Evolutionary conservation across 2,888 invertebrate species (phyloP).

Genomic region (Agrilus mali): DNA sequence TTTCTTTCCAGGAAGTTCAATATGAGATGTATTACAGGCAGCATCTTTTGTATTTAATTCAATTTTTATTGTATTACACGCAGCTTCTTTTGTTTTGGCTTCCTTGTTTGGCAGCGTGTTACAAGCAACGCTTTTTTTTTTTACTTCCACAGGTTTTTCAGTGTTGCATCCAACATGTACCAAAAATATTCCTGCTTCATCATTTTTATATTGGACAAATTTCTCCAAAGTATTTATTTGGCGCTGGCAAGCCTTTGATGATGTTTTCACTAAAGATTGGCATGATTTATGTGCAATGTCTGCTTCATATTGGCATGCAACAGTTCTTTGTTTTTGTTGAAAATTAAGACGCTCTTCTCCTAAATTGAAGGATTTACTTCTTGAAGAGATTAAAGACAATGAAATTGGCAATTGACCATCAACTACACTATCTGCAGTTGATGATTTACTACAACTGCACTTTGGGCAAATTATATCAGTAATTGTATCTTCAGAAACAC

Average conservation of each 20-base stretch:
- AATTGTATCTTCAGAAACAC: constrained; percentile 39
- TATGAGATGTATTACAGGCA: background rate
- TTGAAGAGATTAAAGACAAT: constrained; percentile 34
- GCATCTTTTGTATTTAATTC: background rate
- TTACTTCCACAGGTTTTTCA: constrained; percentile 18
- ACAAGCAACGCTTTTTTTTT: constrained; percentile 19
- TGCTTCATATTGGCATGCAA: constrained; percentile 31
- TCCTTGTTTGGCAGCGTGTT: constrained; percentile 20
- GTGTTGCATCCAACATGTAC: constrained; percentile 26
- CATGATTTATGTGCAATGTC: constrained; percentile 16
- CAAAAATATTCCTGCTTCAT: constrained; percentile 1
- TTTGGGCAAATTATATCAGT: constrained; percentile 38
- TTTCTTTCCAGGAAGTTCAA: background rate
- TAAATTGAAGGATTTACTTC: constrained; percentile 48
- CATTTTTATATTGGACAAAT: constrained; percentile 24
- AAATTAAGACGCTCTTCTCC: constrained; percentile 40
- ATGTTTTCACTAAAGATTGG: constrained; percentile 19
- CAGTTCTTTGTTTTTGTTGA: constrained; percentile 36
- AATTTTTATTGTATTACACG: constrained; percentile 17
- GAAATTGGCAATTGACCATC: constrained; percentile 32
- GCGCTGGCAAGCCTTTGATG: constrained; percentile 24
- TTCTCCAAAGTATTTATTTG: constrained; percentile 22
- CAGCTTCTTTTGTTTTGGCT: constrained; percentile 15
- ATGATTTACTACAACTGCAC: constrained; percentile 37
- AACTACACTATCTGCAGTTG: constrained; percentile 35